phyloP scores from a whole-genome alignment of 2,113 vertebrate species.

The Oenanthe oenanthe region DNA sequence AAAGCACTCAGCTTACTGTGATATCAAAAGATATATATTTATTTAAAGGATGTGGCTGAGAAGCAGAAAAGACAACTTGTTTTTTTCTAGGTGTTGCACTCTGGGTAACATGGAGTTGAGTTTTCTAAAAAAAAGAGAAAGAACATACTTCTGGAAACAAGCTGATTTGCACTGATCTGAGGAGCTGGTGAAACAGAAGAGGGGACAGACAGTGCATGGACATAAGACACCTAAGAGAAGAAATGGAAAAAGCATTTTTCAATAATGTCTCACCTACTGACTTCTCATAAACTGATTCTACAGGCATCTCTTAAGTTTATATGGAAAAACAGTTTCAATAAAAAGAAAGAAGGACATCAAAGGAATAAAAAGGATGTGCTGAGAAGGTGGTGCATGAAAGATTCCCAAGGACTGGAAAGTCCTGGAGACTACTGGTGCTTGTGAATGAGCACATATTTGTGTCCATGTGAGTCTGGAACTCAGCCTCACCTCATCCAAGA shows the following conservation, averaged over 20 bases:
- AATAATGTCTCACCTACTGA: not conserved
- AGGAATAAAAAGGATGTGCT: not conserved
- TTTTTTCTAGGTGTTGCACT: not conserved
- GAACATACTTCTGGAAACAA: not conserved
- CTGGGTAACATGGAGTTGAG: not conserved
- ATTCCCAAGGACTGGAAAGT: not conserved
- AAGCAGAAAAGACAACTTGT: not conserved
- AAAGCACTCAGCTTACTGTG: not conserved
- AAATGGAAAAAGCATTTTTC: not conserved
- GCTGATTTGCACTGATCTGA: not conserved
- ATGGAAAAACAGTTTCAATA: not conserved
- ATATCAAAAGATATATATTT: not conserved
- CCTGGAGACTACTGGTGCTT: not conserved
- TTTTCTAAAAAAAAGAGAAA: not conserved
- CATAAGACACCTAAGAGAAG: not conserved
- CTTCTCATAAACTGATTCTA: not conserved
- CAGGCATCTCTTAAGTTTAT: not conserved
- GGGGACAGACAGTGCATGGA: accelerated
- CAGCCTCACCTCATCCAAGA: accelerated
- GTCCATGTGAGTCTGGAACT: accelerated
- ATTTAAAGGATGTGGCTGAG: not conserved
- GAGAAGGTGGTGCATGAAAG: not conserved
- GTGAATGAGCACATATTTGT: not conserved
- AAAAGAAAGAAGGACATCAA: not conserved
- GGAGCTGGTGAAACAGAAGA: not conserved